Conservation (phyloP, 2,888 invertebrate species). For the Drosophila borealis region DNA sequence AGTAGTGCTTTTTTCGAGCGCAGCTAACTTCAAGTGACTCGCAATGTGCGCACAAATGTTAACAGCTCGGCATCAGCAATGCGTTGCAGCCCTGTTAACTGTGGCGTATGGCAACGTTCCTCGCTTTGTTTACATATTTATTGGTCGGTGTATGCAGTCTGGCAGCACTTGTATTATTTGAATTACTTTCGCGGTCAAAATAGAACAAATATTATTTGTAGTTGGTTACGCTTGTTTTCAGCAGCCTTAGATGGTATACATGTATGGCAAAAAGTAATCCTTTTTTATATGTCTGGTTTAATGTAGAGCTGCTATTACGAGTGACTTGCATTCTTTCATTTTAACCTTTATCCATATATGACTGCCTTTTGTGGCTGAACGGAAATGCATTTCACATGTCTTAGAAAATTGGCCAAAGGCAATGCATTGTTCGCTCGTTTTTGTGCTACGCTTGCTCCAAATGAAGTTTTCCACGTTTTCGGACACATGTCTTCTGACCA, state of each 20-base stretch:
- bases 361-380: conserved; percentile 11
- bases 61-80: background rate
- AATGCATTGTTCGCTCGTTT: conserved; percentile 32
- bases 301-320: background rate
- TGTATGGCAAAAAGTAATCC: background rate
- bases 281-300: background rate
- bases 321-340: conserved; percentile 24
- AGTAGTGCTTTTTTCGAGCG: conserved; percentile 21
- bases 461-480: conserved; percentile 19
- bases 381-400: conserved; percentile 50
- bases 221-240: background rate
- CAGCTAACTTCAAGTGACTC: conserved; percentile 56
- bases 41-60: conserved; percentile 36
- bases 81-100: conserved; percentile 29
- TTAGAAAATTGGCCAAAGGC: conserved; percentile 35
- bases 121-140: conserved; percentile 21
- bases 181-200: conserved; percentile 9
- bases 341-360: conserved; percentile 2
- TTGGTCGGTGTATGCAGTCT: background rate
- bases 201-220: background rate
- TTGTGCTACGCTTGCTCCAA: conserved; percentile 18
- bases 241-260: background rate
- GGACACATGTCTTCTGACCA: conserved; percentile 4
- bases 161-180: conserved; percentile 23
- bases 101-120: conserved; percentile 12